These are phyloP conservation scores for Lepetodrilus schrolli DNA, from an alignment of 2,888 invertebrate species.

Conservation along the genomic window DNA sequence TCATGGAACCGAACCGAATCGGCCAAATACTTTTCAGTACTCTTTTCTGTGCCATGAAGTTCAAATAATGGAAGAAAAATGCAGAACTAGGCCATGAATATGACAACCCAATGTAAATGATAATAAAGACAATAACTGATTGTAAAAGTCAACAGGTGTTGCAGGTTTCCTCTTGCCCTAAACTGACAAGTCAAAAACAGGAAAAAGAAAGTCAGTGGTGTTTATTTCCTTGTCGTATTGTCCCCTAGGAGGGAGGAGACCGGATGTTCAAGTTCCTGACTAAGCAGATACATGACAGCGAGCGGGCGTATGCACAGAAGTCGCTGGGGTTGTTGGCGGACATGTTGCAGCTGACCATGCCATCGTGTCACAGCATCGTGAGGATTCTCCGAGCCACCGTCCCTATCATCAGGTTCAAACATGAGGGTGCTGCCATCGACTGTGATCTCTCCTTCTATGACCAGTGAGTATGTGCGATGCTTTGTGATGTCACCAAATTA, in stretches of 20 bases:
- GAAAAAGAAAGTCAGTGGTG: neutral
- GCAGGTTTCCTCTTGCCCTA: too few relatives aligned
- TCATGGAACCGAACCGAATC: too few relatives aligned
- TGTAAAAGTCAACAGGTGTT: too few relatives aligned
- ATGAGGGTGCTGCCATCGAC: slow-evolving; percentile 84
- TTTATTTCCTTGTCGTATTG: neutral
- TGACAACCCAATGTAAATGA: too few relatives aligned
- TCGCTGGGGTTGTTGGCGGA: slow-evolving; percentile 85
- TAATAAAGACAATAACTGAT: neutral
- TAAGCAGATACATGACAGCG: slow-evolving; percentile 79
- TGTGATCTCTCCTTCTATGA: slow-evolving; percentile 90
- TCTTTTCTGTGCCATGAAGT: too few relatives aligned
- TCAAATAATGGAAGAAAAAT: too few relatives aligned
- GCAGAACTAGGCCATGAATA: too few relatives aligned
- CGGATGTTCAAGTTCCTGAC: slow-evolving; percentile 80
- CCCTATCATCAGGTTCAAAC: slow-evolving; percentile 90
- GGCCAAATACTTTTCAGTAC: too few relatives aligned
- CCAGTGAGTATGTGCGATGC: too few relatives aligned
- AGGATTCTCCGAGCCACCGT: slow-evolving; percentile 89
- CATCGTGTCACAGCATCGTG: slow-evolving; percentile 80
- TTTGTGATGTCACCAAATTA: too few relatives aligned
- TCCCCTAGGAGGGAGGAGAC: neutral
- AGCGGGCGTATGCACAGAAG: slow-evolving; percentile 81
- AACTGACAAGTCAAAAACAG: too few relatives aligned
- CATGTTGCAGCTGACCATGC: slow-evolving; percentile 83